Percentiles rank a stretch among this genome's conserved stretches.
phyloP scores from a whole-genome alignment of 2,797 vertebrate genomes.

The Peromyscus eremicus region DNA sequence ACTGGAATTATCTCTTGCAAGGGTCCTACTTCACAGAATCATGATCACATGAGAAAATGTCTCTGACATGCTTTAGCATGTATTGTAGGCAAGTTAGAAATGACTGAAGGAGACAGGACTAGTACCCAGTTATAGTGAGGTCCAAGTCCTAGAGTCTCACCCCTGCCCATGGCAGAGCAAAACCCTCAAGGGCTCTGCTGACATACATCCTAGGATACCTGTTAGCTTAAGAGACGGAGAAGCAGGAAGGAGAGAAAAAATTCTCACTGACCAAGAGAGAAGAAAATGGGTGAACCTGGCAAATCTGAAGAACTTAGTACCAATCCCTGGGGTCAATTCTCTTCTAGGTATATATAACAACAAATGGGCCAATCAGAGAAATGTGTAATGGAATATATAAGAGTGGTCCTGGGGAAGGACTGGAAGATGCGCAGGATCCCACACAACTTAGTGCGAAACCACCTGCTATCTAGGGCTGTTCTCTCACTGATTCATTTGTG shows the following conservation, averaged over 20 bases:
- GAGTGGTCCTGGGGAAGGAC: slow-evolving; percentile 21
- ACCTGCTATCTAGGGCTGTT: background rate
- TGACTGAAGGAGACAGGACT: background rate
- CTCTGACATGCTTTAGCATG: background rate
- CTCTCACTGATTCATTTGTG: slow-evolving; percentile 27
- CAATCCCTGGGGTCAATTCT: background rate
- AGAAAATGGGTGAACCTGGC: background rate
- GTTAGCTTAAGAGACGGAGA: background rate
- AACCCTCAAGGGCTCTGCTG: slow-evolving; percentile 25
- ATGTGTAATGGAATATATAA: slow-evolving; percentile 5
- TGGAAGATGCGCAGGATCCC: slow-evolving; percentile 6
- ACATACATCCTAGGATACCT: background rate
- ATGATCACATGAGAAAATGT: background rate
- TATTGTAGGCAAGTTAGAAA: background rate
- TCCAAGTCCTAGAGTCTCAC: background rate
- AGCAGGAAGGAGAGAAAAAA: background rate
- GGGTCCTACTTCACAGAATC: background rate
- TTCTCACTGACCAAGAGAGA: background rate
- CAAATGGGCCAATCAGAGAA: slow-evolving; percentile 49
- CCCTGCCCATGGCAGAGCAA: background rate
- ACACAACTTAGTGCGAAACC: background rate
- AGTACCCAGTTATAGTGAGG: background rate
- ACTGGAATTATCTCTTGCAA: background rate
- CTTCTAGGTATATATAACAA: background rate
- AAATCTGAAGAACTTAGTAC: slow-evolving; percentile 1